Percentiles rank a stretch among this genome's conserved stretches.
Evolutionary conservation across 2,113 vertebrate species (phyloP).

Genomic region (Rallus limicola): DNA sequence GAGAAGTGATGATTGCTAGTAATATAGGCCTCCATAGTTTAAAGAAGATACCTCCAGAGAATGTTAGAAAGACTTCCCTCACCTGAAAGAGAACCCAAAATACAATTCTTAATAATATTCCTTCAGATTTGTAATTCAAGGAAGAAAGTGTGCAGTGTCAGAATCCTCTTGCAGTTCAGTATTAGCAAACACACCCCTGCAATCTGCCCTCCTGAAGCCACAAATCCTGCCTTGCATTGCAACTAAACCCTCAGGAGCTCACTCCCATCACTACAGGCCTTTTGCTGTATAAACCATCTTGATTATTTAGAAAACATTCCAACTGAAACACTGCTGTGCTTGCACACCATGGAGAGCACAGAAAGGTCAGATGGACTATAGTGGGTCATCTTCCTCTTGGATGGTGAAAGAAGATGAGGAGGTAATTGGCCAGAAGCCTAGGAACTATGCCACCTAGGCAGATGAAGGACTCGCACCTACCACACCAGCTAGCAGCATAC

Average conservation of each 20-base stretch:
- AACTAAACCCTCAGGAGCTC: not conserved
- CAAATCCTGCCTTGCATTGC: not conserved
- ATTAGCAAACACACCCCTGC: not conserved
- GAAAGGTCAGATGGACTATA: not conserved
- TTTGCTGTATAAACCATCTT: not conserved
- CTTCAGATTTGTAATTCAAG: not conserved
- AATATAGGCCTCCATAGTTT: rapidly evolving
- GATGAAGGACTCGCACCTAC: not conserved
- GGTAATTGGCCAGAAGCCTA: not conserved
- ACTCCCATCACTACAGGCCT: not conserved
- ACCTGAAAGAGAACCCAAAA: not conserved
- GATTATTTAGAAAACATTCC: not conserved
- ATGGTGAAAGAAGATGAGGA: not conserved
- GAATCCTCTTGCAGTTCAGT: not conserved
- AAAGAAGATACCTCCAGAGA: not conserved
- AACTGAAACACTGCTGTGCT: not conserved
- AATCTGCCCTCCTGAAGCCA: not conserved
- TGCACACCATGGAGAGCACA: not conserved
- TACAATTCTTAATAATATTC: not conserved
- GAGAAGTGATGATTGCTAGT: not conserved
- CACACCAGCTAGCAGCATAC: not conserved
- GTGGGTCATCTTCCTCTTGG: not conserved
- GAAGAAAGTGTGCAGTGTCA: not conserved
- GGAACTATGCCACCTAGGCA: not conserved
- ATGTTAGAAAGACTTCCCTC: not conserved